Evolutionary conservation across 2,113 vertebrate genomes (phyloP).

Genomic region (Gambusia affinis): DNA sequence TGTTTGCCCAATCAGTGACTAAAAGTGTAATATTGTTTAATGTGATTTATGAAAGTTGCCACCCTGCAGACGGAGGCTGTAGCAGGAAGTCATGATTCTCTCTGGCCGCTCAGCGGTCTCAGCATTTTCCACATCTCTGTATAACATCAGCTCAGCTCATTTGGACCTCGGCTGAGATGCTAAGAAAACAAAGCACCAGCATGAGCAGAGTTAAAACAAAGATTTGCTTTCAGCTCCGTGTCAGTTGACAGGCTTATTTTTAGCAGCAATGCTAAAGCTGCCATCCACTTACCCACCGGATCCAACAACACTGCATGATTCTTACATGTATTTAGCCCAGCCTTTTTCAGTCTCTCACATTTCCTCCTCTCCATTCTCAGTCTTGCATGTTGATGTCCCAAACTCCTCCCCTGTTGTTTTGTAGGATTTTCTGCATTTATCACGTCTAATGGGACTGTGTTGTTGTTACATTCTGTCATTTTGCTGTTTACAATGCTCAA

Average conservation of each 20-base stretch:
- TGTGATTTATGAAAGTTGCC: not conserved
- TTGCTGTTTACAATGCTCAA: not conserved
- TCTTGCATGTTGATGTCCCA: not conserved
- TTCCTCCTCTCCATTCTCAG: not conserved
- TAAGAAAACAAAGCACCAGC: not conserved
- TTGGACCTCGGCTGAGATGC: not conserved
- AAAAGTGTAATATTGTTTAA: not conserved
- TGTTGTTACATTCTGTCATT: too few species aligned
- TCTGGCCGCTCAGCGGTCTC: not conserved
- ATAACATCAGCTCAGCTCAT: not conserved
- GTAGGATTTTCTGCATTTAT: not conserved
- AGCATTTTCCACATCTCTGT: not conserved
- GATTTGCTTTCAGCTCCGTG: not conserved
- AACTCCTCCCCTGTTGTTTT: not conserved
- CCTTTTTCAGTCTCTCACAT: not conserved
- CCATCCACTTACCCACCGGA: not conserved
- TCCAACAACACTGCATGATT: not conserved
- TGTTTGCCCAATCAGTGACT: not conserved
- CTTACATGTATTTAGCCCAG: not conserved
- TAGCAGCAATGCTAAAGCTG: not conserved
- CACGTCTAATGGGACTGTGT: not conserved
- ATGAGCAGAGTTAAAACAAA: not conserved
- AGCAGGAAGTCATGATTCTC: not conserved
- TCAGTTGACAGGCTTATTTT: not conserved
- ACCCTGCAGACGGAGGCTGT: not conserved